phyloP scores from a whole-genome alignment of 1,140 invertebrate species.

The Leptonema lineaticorne region DNA sequence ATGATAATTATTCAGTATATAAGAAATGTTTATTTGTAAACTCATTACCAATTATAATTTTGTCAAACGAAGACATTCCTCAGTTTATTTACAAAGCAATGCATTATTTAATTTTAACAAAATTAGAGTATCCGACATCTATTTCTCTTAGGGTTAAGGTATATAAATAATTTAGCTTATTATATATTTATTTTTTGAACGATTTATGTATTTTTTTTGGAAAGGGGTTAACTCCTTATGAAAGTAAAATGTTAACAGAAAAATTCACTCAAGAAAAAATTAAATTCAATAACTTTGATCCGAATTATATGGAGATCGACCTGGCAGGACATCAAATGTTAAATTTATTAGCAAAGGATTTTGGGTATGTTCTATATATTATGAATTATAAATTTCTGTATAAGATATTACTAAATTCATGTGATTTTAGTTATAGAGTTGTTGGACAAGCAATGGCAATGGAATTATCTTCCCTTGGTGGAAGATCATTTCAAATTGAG shows the following conservation, averaged over 20 bases:
- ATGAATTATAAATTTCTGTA: neutral
- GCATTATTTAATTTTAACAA: slow-evolving; percentile 39
- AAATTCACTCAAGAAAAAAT: slow-evolving; percentile 30
- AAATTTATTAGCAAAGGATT: slow-evolving; percentile 36
- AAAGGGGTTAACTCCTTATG: slow-evolving; percentile 33
- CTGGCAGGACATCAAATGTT: slow-evolving; percentile 36
- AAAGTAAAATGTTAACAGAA: slow-evolving; percentile 31
- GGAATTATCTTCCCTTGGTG: slow-evolving; percentile 37
- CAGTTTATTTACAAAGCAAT: neutral
- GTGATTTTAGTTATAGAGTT: slow-evolving; percentile 36
- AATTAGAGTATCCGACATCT: slow-evolving; percentile 37
- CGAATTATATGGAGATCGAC: slow-evolving; percentile 33
- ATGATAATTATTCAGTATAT: no score
- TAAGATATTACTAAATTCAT: neutral
- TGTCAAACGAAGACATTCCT: no score
- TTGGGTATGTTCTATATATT: slow-evolving; percentile 32
- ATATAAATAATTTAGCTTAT: slow-evolving; percentile 13
- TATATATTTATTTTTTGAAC: neutral
- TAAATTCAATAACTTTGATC: slow-evolving; percentile 17
- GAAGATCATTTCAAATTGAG: slow-evolving; percentile 41
- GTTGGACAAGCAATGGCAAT: slow-evolving; percentile 40
- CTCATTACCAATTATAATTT: no score
- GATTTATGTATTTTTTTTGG: neutral
- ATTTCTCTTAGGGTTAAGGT: slow-evolving; percentile 36
- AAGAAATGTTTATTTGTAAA: no score